These are phyloP conservation scores for Agonopterix subpropinquella DNA, from an alignment of 2,888 invertebrate species.

Conservation along the genomic window DNA sequence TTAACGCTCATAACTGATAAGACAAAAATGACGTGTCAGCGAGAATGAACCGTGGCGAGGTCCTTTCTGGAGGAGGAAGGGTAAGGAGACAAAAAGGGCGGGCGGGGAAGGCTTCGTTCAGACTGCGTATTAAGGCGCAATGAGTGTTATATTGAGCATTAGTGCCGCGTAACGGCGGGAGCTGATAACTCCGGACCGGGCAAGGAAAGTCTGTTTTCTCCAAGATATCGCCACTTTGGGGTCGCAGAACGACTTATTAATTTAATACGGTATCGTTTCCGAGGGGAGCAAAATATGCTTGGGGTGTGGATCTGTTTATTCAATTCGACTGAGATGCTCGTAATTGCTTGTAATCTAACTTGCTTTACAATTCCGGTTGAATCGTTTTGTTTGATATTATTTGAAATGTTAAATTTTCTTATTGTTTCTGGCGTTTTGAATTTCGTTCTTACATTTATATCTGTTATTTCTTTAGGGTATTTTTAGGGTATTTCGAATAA, in stretches of 20 bases:
- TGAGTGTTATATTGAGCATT: constrained; percentile 50
- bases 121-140: constrained; percentile 27
- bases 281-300: constrained; percentile 21
- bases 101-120: constrained; percentile 2
- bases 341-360: constrained; percentile 28
- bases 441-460: no score
- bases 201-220: constrained; percentile 30
- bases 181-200: constrained; percentile 16
- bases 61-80: constrained; percentile 8
- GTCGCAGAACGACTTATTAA: constrained; percentile 42
- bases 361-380: constrained; percentile 18
- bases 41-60: constrained; percentile 8
- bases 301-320: constrained; percentile 28
- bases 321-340: constrained; percentile 16
- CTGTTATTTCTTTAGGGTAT: no score
- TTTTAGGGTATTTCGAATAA: no score
- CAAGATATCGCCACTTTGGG: constrained; percentile 33
- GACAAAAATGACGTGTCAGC: constrained; percentile 40
- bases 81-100: neutral
- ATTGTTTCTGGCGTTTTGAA: no score
- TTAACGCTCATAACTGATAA: constrained; percentile 28
- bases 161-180: constrained; percentile 28
- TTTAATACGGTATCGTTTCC: constrained; percentile 38
- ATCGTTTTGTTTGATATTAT: no score
- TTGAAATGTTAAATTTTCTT: no score